Evolutionary conservation across 2,797 vertebrate species (phyloP).

Genomic region (Natrix natrix): DNA sequence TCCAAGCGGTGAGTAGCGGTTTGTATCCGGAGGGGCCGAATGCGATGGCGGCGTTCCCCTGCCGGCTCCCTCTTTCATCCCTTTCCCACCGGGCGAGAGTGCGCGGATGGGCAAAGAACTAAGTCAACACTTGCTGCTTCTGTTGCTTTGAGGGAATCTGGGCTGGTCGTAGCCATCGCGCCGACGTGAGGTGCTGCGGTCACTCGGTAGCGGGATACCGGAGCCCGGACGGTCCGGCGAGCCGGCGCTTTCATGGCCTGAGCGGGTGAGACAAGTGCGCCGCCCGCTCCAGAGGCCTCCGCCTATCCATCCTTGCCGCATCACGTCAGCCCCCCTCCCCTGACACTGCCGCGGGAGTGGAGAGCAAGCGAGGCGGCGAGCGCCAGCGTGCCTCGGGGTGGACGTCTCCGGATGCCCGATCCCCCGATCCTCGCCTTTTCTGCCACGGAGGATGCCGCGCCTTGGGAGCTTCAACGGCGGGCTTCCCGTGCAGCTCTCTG

Average conservation of each 20-base stretch:
- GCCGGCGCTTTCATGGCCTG: background rate
- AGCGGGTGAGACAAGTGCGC: background rate
- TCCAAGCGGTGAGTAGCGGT: background rate
- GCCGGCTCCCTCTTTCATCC: background rate
- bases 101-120: background rate
- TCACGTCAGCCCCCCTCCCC: slow-evolving; percentile 1
- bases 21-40: background rate
- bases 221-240: background rate
- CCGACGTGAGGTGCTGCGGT: background rate
- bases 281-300: background rate
- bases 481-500: too few relatives aligned
- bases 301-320: slow-evolving; percentile 17
- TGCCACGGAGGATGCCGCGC: background rate
- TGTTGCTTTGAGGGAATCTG: too few relatives aligned
- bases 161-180: background rate
- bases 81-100: background rate
- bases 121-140: background rate
- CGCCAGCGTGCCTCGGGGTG: background rate
- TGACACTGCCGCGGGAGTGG: background rate
- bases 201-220: background rate
- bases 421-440: background rate
- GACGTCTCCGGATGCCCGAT: background rate
- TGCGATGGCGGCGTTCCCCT: background rate
- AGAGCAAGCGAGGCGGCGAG: slow-evolving; percentile 4
- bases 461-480: background rate